phyloP scores from a whole-genome alignment of 2,797 vertebrate genomes.

The Streptopelia turtur region DNA sequence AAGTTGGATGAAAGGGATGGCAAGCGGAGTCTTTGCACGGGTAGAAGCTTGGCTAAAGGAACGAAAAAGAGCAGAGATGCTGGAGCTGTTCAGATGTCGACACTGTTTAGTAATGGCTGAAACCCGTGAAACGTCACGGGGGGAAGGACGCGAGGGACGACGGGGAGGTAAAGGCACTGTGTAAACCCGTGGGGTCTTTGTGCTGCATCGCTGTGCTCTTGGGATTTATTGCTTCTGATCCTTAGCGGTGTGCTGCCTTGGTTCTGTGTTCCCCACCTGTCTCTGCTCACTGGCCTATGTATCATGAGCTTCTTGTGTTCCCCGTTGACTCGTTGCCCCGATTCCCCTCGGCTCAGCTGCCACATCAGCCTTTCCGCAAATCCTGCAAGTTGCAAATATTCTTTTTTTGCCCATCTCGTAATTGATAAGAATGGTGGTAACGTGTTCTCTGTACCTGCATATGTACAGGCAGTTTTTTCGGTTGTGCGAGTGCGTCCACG shows the following conservation, averaged over 20 bases:
- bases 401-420: accelerated
- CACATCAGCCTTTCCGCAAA: background rate
- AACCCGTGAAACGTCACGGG: background rate
- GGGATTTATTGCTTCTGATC: background rate
- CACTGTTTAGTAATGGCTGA: background rate
- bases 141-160: background rate
- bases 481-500: background rate
- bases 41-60: background rate
- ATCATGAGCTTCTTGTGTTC: background rate
- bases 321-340: background rate
- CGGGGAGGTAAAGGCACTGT: background rate
- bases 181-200: accelerated
- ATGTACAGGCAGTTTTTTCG: background rate
- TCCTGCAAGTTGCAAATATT: accelerated
- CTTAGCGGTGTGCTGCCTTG: background rate
- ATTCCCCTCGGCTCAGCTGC: background rate
- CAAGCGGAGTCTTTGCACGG: background rate
- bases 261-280: background rate
- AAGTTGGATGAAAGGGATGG: background rate
- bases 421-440: background rate
- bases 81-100: background rate
- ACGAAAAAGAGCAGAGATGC: background rate
- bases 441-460: background rate
- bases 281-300: background rate
- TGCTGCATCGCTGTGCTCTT: background rate